Evolutionary conservation across 2,113 vertebrate genomes (phyloP), one percentile per base, ranked within the genome.

Genomic region (Drymodes brunneopygia): DNA sequence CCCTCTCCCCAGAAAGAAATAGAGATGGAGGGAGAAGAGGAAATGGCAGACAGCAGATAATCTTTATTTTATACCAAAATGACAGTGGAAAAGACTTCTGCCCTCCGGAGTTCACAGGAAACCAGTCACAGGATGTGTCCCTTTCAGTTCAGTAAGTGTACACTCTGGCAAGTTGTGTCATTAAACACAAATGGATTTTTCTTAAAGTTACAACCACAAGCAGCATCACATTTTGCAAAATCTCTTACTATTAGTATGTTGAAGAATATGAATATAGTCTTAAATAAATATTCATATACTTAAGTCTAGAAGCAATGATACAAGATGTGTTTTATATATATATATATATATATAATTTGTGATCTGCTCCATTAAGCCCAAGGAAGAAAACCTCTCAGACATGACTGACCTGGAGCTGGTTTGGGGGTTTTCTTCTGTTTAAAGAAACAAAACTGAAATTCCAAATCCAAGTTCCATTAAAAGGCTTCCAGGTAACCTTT

Each of bases 41-140:
- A 97, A 97, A 95, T 92, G 92, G 92, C 85, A 95, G 74, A 88
- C 3, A 2, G 51, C n/a, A 94, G 93, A 93, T 92, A 95, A 95
- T 88, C 44, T 78, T 67, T 67, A 7, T 61, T 93, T 83, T 78
- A 83, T 54, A 65, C 33, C 0, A 8, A 70, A 94, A 58, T 13
- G 74, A 92, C 80, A 95, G 90, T 83, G 82, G 94, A 92, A 94
- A 93, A 96, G 90, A 83, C 85, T 48, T 58, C 71, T 90, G 85
- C 79, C 79, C 88, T 64, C 64, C 60, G 69, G 36, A 87, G 22
- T 57, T 28, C 2, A 6, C 94, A 92, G 88, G 95, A 96, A 97
- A 81, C 42, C 56, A 83, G 72, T n/a, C 80, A 90, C 75, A 92
- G 92, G 90, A 96, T 35, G 21, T 74, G 45, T 6, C 83, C 56